Conservation (phyloP, 2,888 invertebrate genomes). For the Apamea monoglypha region DNA sequence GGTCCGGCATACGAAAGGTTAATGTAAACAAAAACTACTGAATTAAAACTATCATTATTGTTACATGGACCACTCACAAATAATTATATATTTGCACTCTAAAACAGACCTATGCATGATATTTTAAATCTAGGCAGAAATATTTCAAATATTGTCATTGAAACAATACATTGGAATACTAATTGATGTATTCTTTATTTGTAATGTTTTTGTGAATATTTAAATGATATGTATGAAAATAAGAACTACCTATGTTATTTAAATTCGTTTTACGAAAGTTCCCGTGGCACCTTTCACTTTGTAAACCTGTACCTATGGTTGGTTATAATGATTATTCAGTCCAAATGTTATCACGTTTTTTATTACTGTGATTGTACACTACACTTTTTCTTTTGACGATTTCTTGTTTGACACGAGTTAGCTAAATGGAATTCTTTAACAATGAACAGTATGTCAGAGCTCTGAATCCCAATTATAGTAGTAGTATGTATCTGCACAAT, state of each 20-base stretch:
- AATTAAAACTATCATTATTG: neutral
- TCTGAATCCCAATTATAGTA: neutral
- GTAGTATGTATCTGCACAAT: neutral
- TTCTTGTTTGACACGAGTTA: slow-evolving; percentile 5
- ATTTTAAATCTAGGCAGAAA: neutral
- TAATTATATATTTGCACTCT: slow-evolving; percentile 7
- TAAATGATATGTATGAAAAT: slow-evolving; percentile 2
- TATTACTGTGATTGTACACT: slow-evolving; percentile 1
- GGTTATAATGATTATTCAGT: neutral
- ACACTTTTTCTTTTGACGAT: neutral
- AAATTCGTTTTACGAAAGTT: slow-evolving; percentile 34
- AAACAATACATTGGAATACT: slow-evolving; percentile 7
- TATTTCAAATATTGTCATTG: slow-evolving; percentile 5
- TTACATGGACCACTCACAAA: neutral
- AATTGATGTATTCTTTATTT: slow-evolving; percentile 4
- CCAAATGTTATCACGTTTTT: slow-evolving; percentile 7
- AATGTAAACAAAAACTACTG: neutral
- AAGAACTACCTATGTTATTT: slow-evolving; percentile 1
- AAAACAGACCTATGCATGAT: slow-evolving; percentile 3
- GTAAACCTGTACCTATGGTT: slow-evolving; percentile 13
- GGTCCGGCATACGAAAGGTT: no score
- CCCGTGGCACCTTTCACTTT: neutral
- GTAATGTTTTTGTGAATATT: slow-evolving; percentile 2
- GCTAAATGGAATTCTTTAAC: slow-evolving; percentile 21
- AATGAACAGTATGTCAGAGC: slow-evolving; percentile 13